Evolutionary conservation across 2,797 vertebrate species (phyloP), one percentile per base, ranked within the genome.

Genomic region (Potorous gilbertii): DNA sequence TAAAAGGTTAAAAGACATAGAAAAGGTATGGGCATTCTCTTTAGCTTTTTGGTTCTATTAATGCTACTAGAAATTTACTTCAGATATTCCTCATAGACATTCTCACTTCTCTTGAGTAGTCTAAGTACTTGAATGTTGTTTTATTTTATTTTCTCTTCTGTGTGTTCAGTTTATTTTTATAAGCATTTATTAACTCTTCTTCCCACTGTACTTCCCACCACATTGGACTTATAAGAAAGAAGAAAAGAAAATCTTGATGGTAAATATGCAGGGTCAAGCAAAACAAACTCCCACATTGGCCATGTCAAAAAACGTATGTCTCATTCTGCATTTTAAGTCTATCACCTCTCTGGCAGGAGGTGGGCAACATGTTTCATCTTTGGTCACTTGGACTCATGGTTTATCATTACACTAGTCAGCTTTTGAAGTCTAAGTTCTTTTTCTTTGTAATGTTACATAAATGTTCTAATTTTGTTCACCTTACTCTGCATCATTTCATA

Each of bases 1-100:
- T 52, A 99, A 99, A 98, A 99, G 99, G 94, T 95, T 99, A 95
- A 99, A 99, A 97, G 99, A 99, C 50, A 98, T 98, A 50, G 99
- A 99, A 98, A 99, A 99, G 98, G 99, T 99, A 98, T 98, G 96
- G 29, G 54, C 95, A 62, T 50, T 55, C 46, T 89, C 93, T 24
- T 13, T 0, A 81, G 29, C 4, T 89, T 66, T 93, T 13, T 97
- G 31, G 94, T 62, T 92, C 59, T 55, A 13, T 95, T 87, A 21
- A 18, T 94, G 46, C 74, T 54, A 54, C 24, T 13, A 93, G 74
- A 34, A 55, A 40, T 54, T 54, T 96, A 96, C 9, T 95, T 96
- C 92, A 92, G 90, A 87, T 59, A 95, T 95, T 94, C 92, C 21
- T 92, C 34, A 54, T 94, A 93, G 52, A 96, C 94, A 59, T 57